Conservation (phyloP, 2,113 vertebrate genomes). For the Nasalis larvatus region DNA sequence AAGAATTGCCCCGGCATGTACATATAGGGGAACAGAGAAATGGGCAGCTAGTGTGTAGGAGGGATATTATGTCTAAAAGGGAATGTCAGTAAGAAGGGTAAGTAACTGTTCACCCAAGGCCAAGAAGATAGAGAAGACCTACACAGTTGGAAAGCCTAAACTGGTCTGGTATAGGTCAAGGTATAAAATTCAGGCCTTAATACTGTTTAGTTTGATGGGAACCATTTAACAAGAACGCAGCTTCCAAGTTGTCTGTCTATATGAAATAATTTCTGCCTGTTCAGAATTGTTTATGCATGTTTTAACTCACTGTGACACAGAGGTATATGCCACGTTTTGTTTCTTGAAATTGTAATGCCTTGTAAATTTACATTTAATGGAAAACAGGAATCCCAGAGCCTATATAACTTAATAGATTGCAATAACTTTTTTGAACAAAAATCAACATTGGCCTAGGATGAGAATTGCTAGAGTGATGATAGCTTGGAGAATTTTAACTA, state of each 20-base stretch:
- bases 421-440: constrained; percentile 3
- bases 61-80: background rate
- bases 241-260: background rate
- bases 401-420: constrained; percentile 16
- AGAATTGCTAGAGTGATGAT: background rate
- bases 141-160: background rate
- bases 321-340: background rate
- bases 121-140: background rate
- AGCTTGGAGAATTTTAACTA: constrained; percentile 6
- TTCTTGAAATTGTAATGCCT: background rate
- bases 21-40: background rate
- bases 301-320: background rate
- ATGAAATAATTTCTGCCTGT: background rate
- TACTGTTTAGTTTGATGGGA: constrained; percentile 31
- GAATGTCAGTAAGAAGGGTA: background rate
- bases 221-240: background rate
- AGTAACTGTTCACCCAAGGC: background rate
- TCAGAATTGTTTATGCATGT: constrained; percentile 23
- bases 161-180: background rate
- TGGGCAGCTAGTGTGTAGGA: background rate
- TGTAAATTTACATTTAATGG: constrained; percentile 25
- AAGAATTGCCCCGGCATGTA: background rate
- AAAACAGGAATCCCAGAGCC: background rate
- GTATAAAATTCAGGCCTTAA: background rate
- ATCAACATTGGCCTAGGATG: background rate